Evolutionary conservation across 2,888 invertebrate species (phyloP), one percentile per base, ranked within the genome.

Genomic region (Fragum whitleyi): DNA sequence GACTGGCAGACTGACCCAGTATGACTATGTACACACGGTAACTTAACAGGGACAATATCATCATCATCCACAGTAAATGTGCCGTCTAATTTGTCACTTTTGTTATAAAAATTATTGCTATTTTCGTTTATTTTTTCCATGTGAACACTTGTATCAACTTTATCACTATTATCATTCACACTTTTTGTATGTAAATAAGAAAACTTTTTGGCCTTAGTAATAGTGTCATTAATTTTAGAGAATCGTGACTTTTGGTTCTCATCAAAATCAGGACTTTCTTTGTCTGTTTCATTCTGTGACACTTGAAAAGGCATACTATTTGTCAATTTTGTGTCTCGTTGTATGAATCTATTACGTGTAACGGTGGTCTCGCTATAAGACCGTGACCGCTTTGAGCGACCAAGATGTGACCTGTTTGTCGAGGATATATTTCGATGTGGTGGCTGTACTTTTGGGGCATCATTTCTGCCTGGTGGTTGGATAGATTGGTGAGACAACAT

Each of bases 131-230:
- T 7, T 1, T 32, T 32, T 11, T 32, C 11, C 32, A 36, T 6
- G 9, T 36, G 5, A 19, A 51, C 21, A 21, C 19, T 21, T 51
- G 5, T 21, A 16, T 21, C 14, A 2, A 21, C 29, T 36, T 36
- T 7, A 7, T 68, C 23, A 55, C 68, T 26, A 14, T 23, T 23
- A 21, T n/a, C 39, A 7, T 21, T 57, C 53, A 36, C 65, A 9
- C 47, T 21, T 79, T 59, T 6, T 39, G 55, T 53, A 62, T 85
- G 81, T 21, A 82, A 42, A 36, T 72, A 42, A 57, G 81, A 79
- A 67, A 75, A 85, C 61, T 85, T 85, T 62, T 85, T 81, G 36
- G 72, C 74, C 55, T 85, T 85, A 69, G 79, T 79, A 19, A 85
- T 85, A 26, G 85, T 85, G 73, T 85, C 85, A 61, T 79, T 82